These are phyloP conservation scores for Elymnias hypermnestra DNA, from an alignment of 1,140 invertebrate species.

Conservation along the genomic window DNA sequence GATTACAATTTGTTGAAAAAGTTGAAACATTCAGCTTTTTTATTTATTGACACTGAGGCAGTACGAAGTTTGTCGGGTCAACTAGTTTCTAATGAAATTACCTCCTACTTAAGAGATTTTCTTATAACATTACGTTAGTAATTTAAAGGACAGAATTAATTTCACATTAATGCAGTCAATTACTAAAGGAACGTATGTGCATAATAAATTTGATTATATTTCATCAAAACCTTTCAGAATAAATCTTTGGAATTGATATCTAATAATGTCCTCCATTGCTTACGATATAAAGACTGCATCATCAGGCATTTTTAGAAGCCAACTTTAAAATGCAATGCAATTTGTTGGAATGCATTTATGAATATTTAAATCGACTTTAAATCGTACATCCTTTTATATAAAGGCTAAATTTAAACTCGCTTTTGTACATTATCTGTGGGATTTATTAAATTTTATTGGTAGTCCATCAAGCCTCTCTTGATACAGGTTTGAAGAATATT, in stretches of 20 bases:
- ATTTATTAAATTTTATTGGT: constrained; percentile 9
- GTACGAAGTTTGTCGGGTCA: no score
- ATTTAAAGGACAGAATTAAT: no score
- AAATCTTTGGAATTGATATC: neutral
- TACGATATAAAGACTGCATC: neutral
- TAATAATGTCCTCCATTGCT: constrained; percentile 3
- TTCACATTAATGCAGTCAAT: no score
- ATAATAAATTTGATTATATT: no score
- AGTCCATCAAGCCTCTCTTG: constrained; percentile 7
- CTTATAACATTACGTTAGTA: no score
- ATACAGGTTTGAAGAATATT: constrained; percentile 10
- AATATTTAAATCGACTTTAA: neutral
- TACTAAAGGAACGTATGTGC: no score
- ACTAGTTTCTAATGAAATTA: no score
- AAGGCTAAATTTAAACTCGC: neutral
- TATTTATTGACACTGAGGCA: no score
- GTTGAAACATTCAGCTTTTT: no score
- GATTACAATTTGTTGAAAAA: no score
- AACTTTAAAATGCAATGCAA: neutral
- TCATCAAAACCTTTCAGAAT: neutral
- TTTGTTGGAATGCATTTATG: neutral
- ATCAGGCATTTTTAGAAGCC: neutral
- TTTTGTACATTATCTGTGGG: neutral
- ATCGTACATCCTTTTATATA: neutral
- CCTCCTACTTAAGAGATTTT: no score